These are phyloP conservation scores for Apotomis capreana DNA, from an alignment of 2,888 invertebrate species.

Conservation along the genomic window DNA sequence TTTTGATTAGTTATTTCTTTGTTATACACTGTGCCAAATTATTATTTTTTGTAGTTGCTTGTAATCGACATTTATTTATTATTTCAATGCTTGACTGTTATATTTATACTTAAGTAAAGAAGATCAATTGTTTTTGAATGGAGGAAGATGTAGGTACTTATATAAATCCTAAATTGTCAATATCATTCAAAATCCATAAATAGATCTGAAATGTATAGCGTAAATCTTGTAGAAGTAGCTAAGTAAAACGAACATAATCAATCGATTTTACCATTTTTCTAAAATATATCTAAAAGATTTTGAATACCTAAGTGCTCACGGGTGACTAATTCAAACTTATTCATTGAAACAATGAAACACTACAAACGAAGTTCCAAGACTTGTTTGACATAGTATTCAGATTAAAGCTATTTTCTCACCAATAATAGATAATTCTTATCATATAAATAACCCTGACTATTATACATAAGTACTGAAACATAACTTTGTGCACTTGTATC, in stretches of 20 bases:
- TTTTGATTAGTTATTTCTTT: constrained; percentile 58
- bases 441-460: constrained; percentile 30
- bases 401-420: constrained; percentile 42
- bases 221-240: constrained; percentile 54
- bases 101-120: constrained; percentile 8
- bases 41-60: constrained; percentile 62
- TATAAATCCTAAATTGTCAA: constrained; percentile 46
- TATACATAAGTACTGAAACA: constrained; percentile 20
- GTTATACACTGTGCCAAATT: constrained; percentile 74
- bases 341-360: constrained; percentile 23
- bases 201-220: constrained; percentile 52
- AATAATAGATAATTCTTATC: constrained; percentile 29
- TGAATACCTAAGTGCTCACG: constrained; percentile 42
- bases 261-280: constrained; percentile 52
- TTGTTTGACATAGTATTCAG: constrained; percentile 34
- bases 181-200: constrained; percentile 46
- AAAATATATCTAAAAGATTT: constrained; percentile 48
- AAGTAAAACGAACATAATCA: constrained; percentile 48
- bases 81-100: constrained; percentile 24
- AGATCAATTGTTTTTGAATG: not conserved
- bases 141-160: constrained; percentile 42
- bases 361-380: constrained; percentile 34
- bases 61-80: constrained; percentile 51
- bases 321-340: not conserved
- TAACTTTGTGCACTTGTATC: constrained; percentile 33